A percentile compares a stretch with the other conserved stretches of the same genome.
Evolutionary conservation across 2,113 vertebrate genomes (phyloP).

Genomic region (Trogon surrucura): DNA sequence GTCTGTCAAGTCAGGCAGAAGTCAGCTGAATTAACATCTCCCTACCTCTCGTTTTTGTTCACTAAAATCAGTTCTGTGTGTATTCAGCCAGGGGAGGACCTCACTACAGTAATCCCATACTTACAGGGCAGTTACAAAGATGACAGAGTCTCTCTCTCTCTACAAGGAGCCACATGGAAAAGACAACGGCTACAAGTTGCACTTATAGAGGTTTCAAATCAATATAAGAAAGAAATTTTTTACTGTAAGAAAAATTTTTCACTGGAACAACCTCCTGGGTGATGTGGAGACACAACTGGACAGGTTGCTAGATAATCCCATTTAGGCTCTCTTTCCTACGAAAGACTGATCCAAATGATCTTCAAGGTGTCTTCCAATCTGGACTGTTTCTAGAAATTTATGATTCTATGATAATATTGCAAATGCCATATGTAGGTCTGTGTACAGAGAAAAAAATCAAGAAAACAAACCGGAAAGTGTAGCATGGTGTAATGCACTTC

Average conservation of each 20-base stretch:
- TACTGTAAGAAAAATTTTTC: no score
- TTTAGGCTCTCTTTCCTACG: background rate
- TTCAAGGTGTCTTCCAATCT: background rate
- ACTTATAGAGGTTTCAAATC: background rate
- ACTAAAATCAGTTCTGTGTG: no score
- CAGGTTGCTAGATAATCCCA: background rate
- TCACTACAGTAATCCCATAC: background rate
- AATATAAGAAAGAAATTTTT: background rate
- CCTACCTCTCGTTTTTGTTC: no score
- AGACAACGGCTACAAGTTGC: background rate
- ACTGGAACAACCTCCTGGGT: background rate
- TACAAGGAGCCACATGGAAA: background rate
- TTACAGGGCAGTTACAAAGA: background rate
- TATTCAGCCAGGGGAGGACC: no score
- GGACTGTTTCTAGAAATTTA: background rate
- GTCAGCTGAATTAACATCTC: no score
- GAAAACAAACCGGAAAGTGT: background rate
- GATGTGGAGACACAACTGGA: background rate
- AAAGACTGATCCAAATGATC: background rate
- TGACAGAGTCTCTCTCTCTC: background rate
- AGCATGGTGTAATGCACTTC: background rate
- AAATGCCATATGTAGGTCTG: background rate
- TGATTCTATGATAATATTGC: background rate
- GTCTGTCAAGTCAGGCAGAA: no score
- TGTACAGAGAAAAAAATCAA: background rate